Conservation (phyloP, 1,140 invertebrate species). For the Tyrophagus putrescentiae region DNA sequence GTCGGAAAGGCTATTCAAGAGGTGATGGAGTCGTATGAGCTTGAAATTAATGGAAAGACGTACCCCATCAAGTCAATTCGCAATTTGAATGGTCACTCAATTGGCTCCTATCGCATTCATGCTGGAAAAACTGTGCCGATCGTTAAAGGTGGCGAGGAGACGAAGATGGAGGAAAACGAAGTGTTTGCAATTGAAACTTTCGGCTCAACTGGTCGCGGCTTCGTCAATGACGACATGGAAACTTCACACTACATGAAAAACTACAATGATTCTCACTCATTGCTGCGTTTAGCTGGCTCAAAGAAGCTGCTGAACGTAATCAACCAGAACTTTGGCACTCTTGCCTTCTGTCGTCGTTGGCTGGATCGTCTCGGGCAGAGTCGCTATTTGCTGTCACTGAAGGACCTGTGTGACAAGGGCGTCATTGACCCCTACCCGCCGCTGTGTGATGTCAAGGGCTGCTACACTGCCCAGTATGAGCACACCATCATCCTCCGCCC, state of each 20-base stretch:
- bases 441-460: slow-evolving; percentile 90
- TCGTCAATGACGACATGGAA: slow-evolving; percentile 98
- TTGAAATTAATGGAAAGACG: slow-evolving; percentile 90
- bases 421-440: slow-evolving; percentile 96
- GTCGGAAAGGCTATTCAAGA: slow-evolving; percentile 95
- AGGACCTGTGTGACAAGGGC: slow-evolving; percentile 89
- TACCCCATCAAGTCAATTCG: slow-evolving; percentile 94
- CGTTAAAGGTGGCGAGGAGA: slow-evolving; percentile 93
- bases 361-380: slow-evolving; percentile 87
- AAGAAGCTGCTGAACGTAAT: slow-evolving; percentile 86
- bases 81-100: slow-evolving; percentile 96
- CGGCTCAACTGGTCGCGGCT: slow-evolving; percentile 88
- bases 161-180: slow-evolving; percentile 96
- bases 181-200: slow-evolving; percentile 99
- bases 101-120: slow-evolving; percentile 92
- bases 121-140: slow-evolving; percentile 99
- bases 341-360: slow-evolving; percentile 98
- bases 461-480: slow-evolving; percentile 97
- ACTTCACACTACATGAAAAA: slow-evolving; percentile 99
- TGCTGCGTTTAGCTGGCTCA: slow-evolving; percentile 66
- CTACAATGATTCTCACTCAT: slow-evolving; percentile 82
- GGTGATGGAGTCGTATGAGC: slow-evolving; percentile 98
- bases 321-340: slow-evolving; percentile 92
- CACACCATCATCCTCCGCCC: slow-evolving; percentile 94
- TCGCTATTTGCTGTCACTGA: slow-evolving; percentile 95